Base-by-base conservation (phyloP, 2,797 vertebrate species). In the Pseudochirops cupreus region DNA sequence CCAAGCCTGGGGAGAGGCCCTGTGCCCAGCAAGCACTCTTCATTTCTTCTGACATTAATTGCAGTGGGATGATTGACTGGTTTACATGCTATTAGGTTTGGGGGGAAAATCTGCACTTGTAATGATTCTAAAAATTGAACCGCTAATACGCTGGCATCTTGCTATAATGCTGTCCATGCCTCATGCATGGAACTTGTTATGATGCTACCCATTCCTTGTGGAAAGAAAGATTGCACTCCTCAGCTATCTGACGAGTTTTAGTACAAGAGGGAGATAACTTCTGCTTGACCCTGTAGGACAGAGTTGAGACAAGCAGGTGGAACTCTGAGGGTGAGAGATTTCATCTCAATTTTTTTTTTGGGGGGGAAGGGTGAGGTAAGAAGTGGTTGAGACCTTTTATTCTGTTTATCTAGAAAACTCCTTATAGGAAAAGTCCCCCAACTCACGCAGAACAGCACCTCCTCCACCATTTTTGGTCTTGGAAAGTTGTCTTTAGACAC, bases 101-200 rank as follows among this genome's bases (percentile, higher is more conserved):
- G 74, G 74, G 74, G 74, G n/a, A 46, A 82, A 82, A 82, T 82
- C 74, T 82, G n/a, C n/a, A 39, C 74, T 82, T 46, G 39, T 82
- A 82, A 82, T 82, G 74, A 82, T 82, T 82, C 74, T 82, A 82
- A 82, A 82, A 82, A 82, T 82, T 82, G 74, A 82, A 46, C 74
- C 39, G 74, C 39, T 82, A 82, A 82, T 82, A 24, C 74, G 3
- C 74, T 82, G 74, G 74, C 74, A 82, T 82, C 74, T 82, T 82
- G 74, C n/a, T 82, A 82, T 82, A 82, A 82, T 82, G 74, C 74
- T 46, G n/a, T 39, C 21, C 39, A 24, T 82, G 74, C 74, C n/a
- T 46, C 74, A 24, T 82, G 18, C 39, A 82, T 46, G 74, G 6
- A 82, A 39, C n/a, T 46, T 82, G 18, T 82, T 82, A 46, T 82